Evolutionary conservation across 2,113 vertebrate species (phyloP).

Genomic region (Mobula birostris): DNA sequence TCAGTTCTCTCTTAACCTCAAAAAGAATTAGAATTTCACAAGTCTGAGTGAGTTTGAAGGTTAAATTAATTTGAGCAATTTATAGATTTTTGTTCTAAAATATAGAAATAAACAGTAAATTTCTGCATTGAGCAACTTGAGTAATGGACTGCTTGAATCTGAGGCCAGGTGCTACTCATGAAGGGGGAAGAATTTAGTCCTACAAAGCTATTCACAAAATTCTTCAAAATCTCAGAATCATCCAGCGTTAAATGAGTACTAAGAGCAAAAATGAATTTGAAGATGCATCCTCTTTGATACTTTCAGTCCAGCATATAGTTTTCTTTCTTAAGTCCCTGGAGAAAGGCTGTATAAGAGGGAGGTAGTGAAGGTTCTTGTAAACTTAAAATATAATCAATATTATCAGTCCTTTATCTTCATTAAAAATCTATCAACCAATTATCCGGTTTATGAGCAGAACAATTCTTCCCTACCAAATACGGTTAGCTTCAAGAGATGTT

Average conservation of each 20-base stretch:
- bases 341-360: neutral
- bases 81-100: neutral
- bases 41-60: neutral
- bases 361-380: neutral
- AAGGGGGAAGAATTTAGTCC: neutral
- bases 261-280: neutral
- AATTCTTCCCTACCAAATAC: neutral
- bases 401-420: neutral
- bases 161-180: neutral
- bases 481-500: neutral
- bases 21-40: neutral
- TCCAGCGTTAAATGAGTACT: neutral
- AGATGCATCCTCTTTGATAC: neutral
- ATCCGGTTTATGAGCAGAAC: neutral
- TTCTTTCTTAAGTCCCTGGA: neutral
- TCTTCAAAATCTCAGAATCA: neutral
- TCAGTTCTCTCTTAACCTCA: neutral
- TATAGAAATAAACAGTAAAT: neutral
- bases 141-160: neutral
- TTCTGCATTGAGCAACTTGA: neutral
- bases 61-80: neutral
- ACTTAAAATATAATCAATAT: neutral
- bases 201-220: neutral
- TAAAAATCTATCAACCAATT: neutral
- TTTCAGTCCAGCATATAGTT: conserved; percentile 15